Base-by-base conservation (phyloP, 2,888 invertebrate genomes). In the Lasioglossum zephyrum region DNA sequence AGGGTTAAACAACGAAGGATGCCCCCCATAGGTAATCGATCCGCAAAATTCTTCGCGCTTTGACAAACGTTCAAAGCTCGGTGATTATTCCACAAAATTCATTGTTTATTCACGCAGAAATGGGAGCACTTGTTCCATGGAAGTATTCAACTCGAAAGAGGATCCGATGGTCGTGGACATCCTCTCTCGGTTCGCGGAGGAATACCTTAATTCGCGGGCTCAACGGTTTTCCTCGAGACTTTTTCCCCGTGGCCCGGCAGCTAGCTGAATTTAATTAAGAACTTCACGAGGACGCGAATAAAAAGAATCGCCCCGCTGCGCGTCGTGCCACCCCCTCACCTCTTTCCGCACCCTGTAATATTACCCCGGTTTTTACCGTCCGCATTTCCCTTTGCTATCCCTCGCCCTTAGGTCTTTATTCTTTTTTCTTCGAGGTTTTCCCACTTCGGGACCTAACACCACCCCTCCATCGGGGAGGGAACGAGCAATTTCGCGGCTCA, bases 181-280 rank as follows among this genome's bases (percentile, higher is more conserved):
- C 3, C 66, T 36, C 66, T 36, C 22, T 11, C 39, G 9, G 69
- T 26, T 73, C 73, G 63, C 44, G 66, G 60, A 63, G 66, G 60
- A 63, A 66, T 73, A 31, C 63, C 66, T 86, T 69, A 39, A 86
- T 87, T 78, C 82, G 72, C 78, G 74, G 41, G 44, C 73, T 57
- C 81, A 39, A 49, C 82, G 70, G 63, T 63, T 77, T 57, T 79
- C 73, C 75, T 57, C 78, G 77, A 63, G 41, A 81, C 75, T 77
- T 82, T 82, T 53, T 66, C 70, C 53, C 31, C 8, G 5, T 49
- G 26, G 44, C 41, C 6, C 16, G 63, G 49, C 60, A 57, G 73
- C 73, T 73, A 44, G 83, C 60, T 77, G 87, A 87, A 87, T 87
- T 87, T 87, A 87, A 87, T 87, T 87, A 87, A 87, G 87, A 87